Base-by-base conservation (phyloP, 2,888 invertebrate species). In the Odontomyia ornata region DNA sequence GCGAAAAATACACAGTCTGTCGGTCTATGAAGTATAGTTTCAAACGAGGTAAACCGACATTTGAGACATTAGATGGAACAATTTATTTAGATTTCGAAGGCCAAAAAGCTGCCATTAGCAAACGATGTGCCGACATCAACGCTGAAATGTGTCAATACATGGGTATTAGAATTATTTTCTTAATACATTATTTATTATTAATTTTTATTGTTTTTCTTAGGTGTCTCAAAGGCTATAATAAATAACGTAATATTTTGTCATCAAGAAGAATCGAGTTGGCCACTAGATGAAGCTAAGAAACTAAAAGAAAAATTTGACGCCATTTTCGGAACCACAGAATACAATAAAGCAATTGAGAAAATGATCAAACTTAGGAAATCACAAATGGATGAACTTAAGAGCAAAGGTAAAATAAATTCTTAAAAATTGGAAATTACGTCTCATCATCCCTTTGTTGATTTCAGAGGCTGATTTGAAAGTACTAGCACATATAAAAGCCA, bases 201-300 rank as follows among this genome's bases (percentile, higher is more conserved):
- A 43, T 43, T 7, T 18, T 7, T 56, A n/a, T 18, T 18, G 56
- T 56, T n/a, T 56, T 7, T 18, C 15, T 1, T 64, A 83, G 83
- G 98, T 79, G 97, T 99, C 0, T 95, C 98, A 0, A 95, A 95
- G 84, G 92, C 99, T 0, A 95, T 99, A 78, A 88, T 99, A 77
- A 97, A 96, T 83, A 95, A 96, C 85, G 99, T 99, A 0, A 93
- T 99, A 81, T 98, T 99, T 86, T 99, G 99, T 83, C 99, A 99
- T 85, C 99, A 99, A 90, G 99, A 99, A 86, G 97, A 99, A 80
- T 93, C 97, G 0, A 93, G 93, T 83, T 99, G 99, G 97, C 99
- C 99, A 0, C 88, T 99, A 76, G 95, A 97, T 84, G 97, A 98
- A 85, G 94, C 94, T 0, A 95, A 96, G 85, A 93, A 94, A 82